Conservation (phyloP, 2,113 vertebrate genomes). For the Polypterus bichir region DNA sequence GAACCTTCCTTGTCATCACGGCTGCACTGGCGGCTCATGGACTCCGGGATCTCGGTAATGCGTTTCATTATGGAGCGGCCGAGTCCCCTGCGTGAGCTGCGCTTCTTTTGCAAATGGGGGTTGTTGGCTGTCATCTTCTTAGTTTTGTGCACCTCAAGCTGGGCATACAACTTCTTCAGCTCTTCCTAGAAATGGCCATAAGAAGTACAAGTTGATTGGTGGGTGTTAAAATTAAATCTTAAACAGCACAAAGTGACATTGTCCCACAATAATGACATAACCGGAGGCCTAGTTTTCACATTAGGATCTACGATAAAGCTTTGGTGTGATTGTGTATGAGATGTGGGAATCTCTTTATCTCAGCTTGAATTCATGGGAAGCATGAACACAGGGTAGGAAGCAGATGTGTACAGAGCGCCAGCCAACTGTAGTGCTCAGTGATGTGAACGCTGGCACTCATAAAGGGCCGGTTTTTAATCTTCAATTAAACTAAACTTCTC, state of each 20-base stretch:
- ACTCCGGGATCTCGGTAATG: slow-evolving; percentile 57
- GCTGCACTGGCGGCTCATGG: slow-evolving; percentile 52
- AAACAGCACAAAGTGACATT: not conserved
- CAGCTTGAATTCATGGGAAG: too few species aligned
- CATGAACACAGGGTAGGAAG: too few species aligned
- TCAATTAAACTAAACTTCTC: too few species aligned
- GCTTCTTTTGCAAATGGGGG: slow-evolving; percentile 78
- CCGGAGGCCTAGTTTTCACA: too few species aligned
- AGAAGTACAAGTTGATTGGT: not conserved
- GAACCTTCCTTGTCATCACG: slow-evolving; percentile 54
- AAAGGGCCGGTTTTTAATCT: too few species aligned
- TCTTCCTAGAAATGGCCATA: slow-evolving; percentile 60
- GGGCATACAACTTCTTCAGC: slow-evolving; percentile 82
- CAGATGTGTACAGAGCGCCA: too few species aligned
- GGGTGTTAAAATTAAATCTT: not conserved
- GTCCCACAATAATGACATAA: not conserved
- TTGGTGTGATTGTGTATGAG: too few species aligned
- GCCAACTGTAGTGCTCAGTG: too few species aligned
- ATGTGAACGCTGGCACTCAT: too few species aligned
- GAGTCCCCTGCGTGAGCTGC: slow-evolving; percentile 53
- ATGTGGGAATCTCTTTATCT: too few species aligned
- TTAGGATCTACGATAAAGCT: too few species aligned
- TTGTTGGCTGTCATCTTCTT: slow-evolving; percentile 78
- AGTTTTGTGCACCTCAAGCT: slow-evolving; percentile 76
- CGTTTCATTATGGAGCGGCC: slow-evolving; percentile 58